Percentiles rank a stretch among this genome's conserved stretches.
These are phyloP conservation scores for Paratilapia polleni DNA, from an alignment of 2,113 vertebrate genomes.

Conservation along the genomic window DNA sequence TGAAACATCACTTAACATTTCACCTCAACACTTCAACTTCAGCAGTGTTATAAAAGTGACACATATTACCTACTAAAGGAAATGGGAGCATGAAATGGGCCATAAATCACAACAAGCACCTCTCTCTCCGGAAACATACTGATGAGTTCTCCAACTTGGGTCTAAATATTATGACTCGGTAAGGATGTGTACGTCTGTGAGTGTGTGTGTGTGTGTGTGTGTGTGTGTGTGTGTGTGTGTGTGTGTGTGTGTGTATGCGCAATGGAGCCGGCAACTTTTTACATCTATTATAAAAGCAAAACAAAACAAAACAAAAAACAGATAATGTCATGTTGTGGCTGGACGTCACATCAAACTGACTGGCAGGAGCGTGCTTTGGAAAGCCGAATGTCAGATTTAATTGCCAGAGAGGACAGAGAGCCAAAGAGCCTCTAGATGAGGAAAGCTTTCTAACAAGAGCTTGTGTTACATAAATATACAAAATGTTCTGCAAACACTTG, in stretches of 20 bases:
- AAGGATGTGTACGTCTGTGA: neutral
- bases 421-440: neutral
- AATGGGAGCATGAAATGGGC: constrained; percentile 73
- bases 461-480: neutral
- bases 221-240: too few relatives aligned
- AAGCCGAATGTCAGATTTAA: neutral
- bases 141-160: constrained; percentile 61
- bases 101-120: constrained; percentile 69
- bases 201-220: too few relatives aligned
- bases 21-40: constrained; percentile 73
- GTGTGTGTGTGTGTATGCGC: too few relatives aligned
- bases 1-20: constrained; percentile 77
- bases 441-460: neutral
- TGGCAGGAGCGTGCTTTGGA: neutral
- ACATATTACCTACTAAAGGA: constrained; percentile 75
- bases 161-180: constrained; percentile 68
- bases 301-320: neutral
- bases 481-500: neutral
- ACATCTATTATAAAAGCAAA: neutral
- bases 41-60: constrained; percentile 74
- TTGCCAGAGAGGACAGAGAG: neutral
- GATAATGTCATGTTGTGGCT: neutral
- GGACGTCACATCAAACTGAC: neutral
- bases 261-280: neutral
- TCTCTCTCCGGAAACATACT: constrained; percentile 63